Evolutionary conservation across 2,888 invertebrate genomes (phyloP), one percentile per base, ranked within the genome.

Genomic region (Dioctria linearis): DNA sequence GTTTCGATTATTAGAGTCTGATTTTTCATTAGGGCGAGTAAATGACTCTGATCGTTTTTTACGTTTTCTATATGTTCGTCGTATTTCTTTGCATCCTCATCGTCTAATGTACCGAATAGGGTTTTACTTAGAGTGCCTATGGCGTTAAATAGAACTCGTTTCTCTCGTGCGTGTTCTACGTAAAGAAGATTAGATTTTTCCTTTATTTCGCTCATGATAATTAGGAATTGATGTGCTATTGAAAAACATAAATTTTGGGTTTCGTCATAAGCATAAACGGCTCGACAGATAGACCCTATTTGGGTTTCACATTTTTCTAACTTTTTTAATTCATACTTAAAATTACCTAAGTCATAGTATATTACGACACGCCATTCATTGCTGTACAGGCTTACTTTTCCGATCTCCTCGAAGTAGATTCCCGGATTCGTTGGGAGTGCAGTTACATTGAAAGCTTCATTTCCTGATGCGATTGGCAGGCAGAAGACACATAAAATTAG

Each of bases 1-100:
- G 81, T 65, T 59, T 79, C 59, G 4, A 84, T 67, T 6, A 84
- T 79, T 63, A 82, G 82, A 11, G 81, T 80, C 79, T 84, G 84
- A 65, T 83, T 61, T 81, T 83, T 82, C 51, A 83, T 59, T 76
- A 84, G 54, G 40, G 80, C 65, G n/a, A 57, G 40, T 8, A 81
- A 43, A 65, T 83, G 76, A 37, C 82, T 66, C 51, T 84, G 82
- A 51, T 82, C 80, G 11, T 76, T 65, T 46, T 79, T 49, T 6
- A 84, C 40, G 11, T 80, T 51, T 8, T 83, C 79, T 49, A 85
- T 84, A 3, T 81, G 80, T 39, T 80, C n/a, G 11, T 83, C 57
- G 65, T 79, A 83, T 54, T 81, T 80, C 39, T 76, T 76, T 2
- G 82, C 81, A 76, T 83, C 83, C 9, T 78, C 59, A 2, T 54